phyloP scores from a whole-genome alignment of 2,113 vertebrate genomes.

The Megalops atlanticus region DNA sequence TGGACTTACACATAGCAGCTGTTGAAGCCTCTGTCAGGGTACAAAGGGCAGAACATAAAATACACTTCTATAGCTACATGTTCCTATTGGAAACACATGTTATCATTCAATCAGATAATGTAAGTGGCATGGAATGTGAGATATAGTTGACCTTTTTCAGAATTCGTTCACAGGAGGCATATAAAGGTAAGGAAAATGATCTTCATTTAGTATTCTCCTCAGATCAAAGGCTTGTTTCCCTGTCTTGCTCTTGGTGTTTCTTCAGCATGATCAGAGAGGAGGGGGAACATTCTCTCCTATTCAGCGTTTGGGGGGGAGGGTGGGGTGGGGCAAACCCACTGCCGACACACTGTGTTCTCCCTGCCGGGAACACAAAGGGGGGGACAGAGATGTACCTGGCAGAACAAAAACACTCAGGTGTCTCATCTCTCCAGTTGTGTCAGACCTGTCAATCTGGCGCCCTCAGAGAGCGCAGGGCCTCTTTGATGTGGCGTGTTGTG shows the following conservation, averaged over 20 bases:
- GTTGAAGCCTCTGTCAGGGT: no score
- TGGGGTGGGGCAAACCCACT: background rate
- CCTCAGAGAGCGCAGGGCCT: background rate
- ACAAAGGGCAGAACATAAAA: no score
- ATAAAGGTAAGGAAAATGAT: no score
- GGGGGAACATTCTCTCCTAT: background rate
- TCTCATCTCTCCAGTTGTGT: background rate
- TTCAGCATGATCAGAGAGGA: background rate
- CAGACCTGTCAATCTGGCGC: background rate
- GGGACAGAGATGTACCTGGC: background rate
- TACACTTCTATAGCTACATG: no score
- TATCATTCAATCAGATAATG: no score
- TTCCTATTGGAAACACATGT: no score
- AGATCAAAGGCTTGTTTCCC: no score
- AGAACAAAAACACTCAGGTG: constrained; percentile 27
- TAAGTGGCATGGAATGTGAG: no score
- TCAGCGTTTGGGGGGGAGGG: background rate
- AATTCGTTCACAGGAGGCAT: no score
- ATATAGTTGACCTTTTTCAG: no score
- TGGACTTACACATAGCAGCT: no score
- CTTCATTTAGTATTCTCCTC: no score
- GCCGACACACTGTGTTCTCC: background rate
- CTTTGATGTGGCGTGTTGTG: background rate
- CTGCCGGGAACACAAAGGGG: background rate
- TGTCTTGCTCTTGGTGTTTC: background rate